Evolutionary conservation across 2,113 vertebrate species (phyloP).

Genomic region (Cyphomyrus plagiostoma): DNA sequence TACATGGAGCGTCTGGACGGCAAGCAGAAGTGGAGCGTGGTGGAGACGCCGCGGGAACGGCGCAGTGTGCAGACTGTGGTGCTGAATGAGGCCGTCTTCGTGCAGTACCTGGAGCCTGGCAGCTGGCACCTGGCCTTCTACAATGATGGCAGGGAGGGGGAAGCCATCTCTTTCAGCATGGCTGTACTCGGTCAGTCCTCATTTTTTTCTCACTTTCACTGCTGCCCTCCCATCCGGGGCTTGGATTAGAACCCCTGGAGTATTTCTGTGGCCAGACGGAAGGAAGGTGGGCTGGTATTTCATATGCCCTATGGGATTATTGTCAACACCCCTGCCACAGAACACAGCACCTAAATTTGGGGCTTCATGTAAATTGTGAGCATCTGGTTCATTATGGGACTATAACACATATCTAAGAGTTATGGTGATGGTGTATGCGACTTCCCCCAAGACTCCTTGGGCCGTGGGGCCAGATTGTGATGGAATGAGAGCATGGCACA

Average conservation of each 20-base stretch:
- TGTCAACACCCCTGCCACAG: neutral
- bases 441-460: neutral
- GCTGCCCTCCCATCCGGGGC: neutral
- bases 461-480: neutral
- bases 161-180: constrained; percentile 88
- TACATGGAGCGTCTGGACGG: constrained; percentile 98
- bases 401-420: neutral
- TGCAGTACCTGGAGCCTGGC: constrained; percentile 90
- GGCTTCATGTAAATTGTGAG: neutral
- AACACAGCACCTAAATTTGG: neutral
- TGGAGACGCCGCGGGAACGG: constrained; percentile 85
- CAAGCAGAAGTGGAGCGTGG: constrained; percentile 98
- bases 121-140: constrained; percentile 98
- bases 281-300: neutral
- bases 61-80: constrained; percentile 95
- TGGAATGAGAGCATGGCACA: neutral
- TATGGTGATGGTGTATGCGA: neutral
- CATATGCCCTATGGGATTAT: neutral
- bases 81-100: constrained; percentile 92
- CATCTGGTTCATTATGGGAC: constrained; percentile 1
- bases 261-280: neutral
- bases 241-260: neutral
- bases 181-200: constrained; percentile 78
- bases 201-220: neutral
- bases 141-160: constrained; percentile 93